phyloP scores from a whole-genome alignment of 37 sponge, comb jelly and placozoan genomes.

The Beroe ovata region DNA sequence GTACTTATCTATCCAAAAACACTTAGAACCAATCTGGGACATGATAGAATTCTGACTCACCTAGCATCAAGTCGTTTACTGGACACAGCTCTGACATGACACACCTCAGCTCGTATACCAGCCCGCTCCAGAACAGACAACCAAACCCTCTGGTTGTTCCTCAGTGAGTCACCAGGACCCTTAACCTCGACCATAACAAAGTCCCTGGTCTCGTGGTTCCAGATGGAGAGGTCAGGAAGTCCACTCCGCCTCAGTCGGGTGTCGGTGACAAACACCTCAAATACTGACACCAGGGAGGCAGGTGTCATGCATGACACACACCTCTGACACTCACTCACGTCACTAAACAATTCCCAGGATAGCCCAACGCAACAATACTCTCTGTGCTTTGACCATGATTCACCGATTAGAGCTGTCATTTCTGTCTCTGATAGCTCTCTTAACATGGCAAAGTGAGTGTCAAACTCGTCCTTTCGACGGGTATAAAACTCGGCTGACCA shows the following conservation, averaged over 20 bases:
- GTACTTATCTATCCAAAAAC: too few species aligned
- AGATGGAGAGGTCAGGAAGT: constrained; percentile 20
- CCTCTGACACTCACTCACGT: not conserved
- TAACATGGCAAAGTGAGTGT: not conserved
- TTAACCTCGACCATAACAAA: constrained; percentile 57
- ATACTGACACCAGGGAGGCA: not conserved
- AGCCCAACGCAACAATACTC: not conserved
- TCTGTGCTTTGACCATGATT: not conserved
- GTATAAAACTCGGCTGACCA: not conserved
- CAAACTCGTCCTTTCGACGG: not conserved
- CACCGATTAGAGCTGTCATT: not conserved
- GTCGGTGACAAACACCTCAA: not conserved
- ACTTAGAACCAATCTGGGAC: too few species aligned
- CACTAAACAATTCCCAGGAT: constrained; percentile 7
- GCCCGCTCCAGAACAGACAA: not conserved
- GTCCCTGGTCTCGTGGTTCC: constrained; percentile 21
- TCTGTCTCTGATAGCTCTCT: not conserved
- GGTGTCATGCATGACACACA: not conserved
- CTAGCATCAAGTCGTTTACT: constrained; percentile 8
- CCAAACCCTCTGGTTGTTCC: constrained; percentile 25
- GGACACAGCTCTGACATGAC: constrained; percentile 31
- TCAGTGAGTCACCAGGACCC: constrained; percentile 54
- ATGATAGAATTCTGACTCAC: too few species aligned
- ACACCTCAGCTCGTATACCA: constrained; percentile 36
- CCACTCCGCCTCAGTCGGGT: not conserved